Base-by-base conservation (phyloP, 2,113 vertebrate species). In the Garra rufa region DNA sequence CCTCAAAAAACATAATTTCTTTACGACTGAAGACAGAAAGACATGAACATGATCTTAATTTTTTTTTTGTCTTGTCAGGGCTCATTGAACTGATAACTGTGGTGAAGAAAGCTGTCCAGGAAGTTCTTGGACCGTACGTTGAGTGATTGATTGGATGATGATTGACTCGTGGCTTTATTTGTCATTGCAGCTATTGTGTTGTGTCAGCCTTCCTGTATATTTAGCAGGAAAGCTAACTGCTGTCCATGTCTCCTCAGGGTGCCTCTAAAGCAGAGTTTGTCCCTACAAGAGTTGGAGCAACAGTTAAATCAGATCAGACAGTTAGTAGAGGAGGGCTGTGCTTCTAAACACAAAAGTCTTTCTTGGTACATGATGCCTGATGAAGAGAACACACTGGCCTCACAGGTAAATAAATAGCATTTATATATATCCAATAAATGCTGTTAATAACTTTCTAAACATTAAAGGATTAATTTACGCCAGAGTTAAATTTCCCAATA, bases 331-430 rank as follows among this genome's bases (percentile, higher is more conserved):
- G 85, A 94, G 3, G 89, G 88, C 6, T 87, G 92, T 4, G 89
- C 88, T 76, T 83, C 88, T 30, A 43, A 83, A 89, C 90, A 89
- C 80, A 83, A 93, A 46, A 89, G 94, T 1, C 92, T 99, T 63
- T 96, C 96, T 88, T 95, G 93, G 85, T 99, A 96, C 90, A 93
- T 99, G 95, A 95, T 99, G 95, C 95, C 98, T 30, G 96, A 98
- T 87, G 97, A 97, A 86, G 96, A 99, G 92, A 94, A 95, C 74
- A 95, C 96, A 0, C 93, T 99, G 65, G 94, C 95, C n/a, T 93
- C 93, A 55, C 98, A 99, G 97, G 98, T 99, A 88, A 17, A 21
- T 0, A 28, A 4, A 19, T 38, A 38, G 38, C 1, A n/a, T 70
- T 41, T 70, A 21, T 41, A n/a, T n/a, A n/a, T n/a, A n/a, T 52